Percentiles rank a stretch among this genome's conserved stretches.
phyloP scores from a whole-genome alignment of 2,888 invertebrate genomes.

The Mellilla xanthometata region DNA sequence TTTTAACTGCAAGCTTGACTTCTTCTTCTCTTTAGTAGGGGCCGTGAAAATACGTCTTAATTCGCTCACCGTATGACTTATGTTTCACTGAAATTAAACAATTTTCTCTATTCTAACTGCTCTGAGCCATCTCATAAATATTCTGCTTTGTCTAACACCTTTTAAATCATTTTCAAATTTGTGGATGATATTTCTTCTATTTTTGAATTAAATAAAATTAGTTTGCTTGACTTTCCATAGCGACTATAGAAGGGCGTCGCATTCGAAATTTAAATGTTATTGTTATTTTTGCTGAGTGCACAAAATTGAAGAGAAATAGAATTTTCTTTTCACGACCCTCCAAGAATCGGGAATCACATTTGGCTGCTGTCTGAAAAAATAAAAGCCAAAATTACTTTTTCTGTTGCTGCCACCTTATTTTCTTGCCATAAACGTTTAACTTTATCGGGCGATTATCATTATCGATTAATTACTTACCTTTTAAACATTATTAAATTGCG shows the following conservation, averaged over 20 bases:
- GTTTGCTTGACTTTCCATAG: constrained; percentile 26
- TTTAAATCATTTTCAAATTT: constrained; percentile 36
- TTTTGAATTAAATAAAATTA: constrained; percentile 16
- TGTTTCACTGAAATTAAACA: constrained; percentile 66
- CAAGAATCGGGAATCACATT: constrained; percentile 55
- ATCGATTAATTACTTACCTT: constrained; percentile 70
- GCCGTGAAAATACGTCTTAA: constrained; percentile 78
- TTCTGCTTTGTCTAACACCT: constrained; percentile 44
- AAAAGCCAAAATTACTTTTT: constrained; percentile 43
- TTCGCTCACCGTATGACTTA: constrained; percentile 77
- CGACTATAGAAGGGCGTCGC: constrained; percentile 54
- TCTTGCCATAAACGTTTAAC: constrained; percentile 35
- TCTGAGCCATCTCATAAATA: constrained; percentile 45
- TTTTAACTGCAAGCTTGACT: constrained; percentile 80
- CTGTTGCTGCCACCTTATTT: constrained; percentile 25
- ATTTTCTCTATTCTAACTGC: constrained; percentile 43
- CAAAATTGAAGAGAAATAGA: constrained; percentile 79
- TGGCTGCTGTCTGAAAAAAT: constrained; percentile 53
- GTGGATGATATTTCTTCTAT: constrained; percentile 15
- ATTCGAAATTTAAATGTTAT: constrained; percentile 77
- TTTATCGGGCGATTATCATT: constrained; percentile 51
- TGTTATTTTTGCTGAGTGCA: constrained; percentile 78
- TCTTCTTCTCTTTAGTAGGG: constrained; percentile 60
- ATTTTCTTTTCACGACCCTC: constrained; percentile 66
- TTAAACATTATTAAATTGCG: constrained; percentile 69